Percentiles rank a stretch among this genome's conserved stretches.
These are phyloP conservation scores for Drosophila robusta DNA, from an alignment of 2,888 invertebrate species.

Conservation along the genomic window DNA sequence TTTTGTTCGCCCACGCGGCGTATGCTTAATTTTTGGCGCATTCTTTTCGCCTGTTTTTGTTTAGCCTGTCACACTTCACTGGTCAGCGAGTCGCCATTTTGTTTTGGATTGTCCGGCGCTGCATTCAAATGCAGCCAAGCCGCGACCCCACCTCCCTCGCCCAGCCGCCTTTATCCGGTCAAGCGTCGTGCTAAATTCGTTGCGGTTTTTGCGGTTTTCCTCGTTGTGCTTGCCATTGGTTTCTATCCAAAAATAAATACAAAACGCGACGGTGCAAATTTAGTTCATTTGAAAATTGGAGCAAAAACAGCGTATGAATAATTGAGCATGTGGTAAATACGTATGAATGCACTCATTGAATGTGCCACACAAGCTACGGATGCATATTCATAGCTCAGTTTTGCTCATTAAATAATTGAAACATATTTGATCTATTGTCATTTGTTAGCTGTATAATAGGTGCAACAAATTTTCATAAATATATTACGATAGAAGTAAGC, in stretches of 20 bases:
- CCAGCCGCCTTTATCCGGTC: slow-evolving; percentile 42
- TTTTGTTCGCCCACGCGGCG: slow-evolving; percentile 47
- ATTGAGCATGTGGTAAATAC: slow-evolving; percentile 62
- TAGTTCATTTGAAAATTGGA: slow-evolving; percentile 63
- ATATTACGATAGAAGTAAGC: not conserved
- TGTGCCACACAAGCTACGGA: slow-evolving; percentile 3
- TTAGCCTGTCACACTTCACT: slow-evolving; percentile 60
- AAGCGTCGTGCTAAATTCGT: slow-evolving; percentile 74
- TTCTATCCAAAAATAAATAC: slow-evolving; percentile 34
- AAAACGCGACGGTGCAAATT: slow-evolving; percentile 48
- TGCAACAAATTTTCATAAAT: not conserved
- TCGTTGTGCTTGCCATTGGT: slow-evolving; percentile 42
- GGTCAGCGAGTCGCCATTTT: slow-evolving; percentile 54
- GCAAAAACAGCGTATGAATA: slow-evolving; percentile 55
- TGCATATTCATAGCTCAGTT: slow-evolving; percentile 11
- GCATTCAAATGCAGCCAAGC: slow-evolving; percentile 61
- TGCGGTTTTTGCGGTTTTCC: slow-evolving; percentile 67
- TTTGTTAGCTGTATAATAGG: not conserved
- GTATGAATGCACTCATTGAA: slow-evolving; percentile 45
- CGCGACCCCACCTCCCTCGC: not conserved
- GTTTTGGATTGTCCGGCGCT: slow-evolving; percentile 44
- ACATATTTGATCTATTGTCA: slow-evolving; percentile 1
- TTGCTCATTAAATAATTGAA: slow-evolving; percentile 13
- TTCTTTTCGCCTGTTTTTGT: slow-evolving; percentile 25
- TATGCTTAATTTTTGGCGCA: slow-evolving; percentile 63